Conservation (phyloP, 2,113 vertebrate species). For the Hemicordylus capensis region DNA sequence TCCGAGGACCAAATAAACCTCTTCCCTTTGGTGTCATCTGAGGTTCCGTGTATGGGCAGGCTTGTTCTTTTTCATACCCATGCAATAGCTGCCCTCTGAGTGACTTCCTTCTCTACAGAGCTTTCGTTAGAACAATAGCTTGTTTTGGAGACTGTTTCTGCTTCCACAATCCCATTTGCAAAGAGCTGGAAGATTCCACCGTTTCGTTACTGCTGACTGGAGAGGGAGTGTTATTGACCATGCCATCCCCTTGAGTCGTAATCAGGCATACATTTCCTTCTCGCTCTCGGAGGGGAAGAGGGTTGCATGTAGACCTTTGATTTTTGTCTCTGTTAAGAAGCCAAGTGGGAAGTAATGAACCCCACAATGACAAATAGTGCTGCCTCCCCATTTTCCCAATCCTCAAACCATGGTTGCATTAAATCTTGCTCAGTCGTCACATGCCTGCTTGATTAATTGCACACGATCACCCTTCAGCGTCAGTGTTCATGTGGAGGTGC, state of each 20-base stretch:
- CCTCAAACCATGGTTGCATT: constrained; percentile 42
- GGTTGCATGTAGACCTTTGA: not conserved
- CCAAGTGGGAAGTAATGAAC: not conserved
- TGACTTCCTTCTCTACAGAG: not conserved
- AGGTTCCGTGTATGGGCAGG: not conserved
- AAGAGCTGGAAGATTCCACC: too few relatives aligned
- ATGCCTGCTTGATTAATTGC: constrained; percentile 66
- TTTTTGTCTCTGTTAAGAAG: not conserved
- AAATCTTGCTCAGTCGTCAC: constrained; percentile 55
- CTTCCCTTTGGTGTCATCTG: not conserved
- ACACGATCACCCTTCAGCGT: constrained; percentile 56
- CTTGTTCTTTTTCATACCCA: not conserved
- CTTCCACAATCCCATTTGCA: not conserved
- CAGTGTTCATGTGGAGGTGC: constrained; percentile 58
- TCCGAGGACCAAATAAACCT: not conserved
- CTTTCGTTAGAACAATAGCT: not conserved
- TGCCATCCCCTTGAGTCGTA: not conserved
- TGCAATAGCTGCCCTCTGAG: rapidly evolving
- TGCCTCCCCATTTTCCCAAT: constrained; percentile 1
- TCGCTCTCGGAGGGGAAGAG: not conserved
- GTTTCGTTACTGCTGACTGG: not conserved
- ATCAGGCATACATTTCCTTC: not conserved
- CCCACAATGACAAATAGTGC: not conserved
- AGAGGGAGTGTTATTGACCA: not conserved
- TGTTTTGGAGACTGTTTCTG: not conserved